These are phyloP conservation scores for Halocaridina rubra DNA, from an alignment of 2,888 invertebrate genomes.

Conservation along the genomic window DNA sequence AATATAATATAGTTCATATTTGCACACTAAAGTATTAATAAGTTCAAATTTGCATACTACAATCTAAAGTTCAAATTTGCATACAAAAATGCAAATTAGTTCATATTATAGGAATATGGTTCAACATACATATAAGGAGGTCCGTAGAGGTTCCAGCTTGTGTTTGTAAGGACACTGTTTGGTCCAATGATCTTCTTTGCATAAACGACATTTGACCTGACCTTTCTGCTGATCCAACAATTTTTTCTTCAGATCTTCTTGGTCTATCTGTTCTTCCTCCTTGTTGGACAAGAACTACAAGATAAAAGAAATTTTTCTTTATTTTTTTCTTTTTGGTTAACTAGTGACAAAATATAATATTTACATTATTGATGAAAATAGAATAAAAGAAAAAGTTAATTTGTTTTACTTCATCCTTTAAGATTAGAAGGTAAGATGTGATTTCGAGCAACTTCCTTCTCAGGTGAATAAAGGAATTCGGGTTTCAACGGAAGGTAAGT, in stretches of 20 bases:
- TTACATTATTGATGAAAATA: background rate
- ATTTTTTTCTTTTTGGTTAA: background rate
- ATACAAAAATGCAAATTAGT: too few species aligned
- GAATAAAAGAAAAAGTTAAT: background rate
- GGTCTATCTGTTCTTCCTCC: constrained; percentile 87
- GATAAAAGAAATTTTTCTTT: background rate
- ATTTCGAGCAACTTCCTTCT: too few species aligned
- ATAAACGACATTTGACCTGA: constrained; percentile 87
- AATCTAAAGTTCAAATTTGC: too few species aligned
- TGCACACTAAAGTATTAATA: too few species aligned
- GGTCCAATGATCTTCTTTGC: constrained; percentile 98
- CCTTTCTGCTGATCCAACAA: constrained; percentile 77
- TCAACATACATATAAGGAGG: constrained; percentile 62
- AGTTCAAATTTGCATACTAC: too few species aligned
- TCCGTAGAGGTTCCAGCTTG: constrained; percentile 72
- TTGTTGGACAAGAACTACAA: constrained; percentile 84
- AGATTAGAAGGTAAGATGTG: too few species aligned
- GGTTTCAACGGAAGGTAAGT: background rate
- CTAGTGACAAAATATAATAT: background rate
- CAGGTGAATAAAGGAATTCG: too few species aligned
- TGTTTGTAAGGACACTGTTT: constrained; percentile 98
- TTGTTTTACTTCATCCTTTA: too few species aligned
- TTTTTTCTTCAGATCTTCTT: constrained; percentile 87
- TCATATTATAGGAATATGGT: too few species aligned
- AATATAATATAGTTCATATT: too few species aligned